Conservation (phyloP, 2,888 invertebrate species). For the Rotaria macrura region DNA sequence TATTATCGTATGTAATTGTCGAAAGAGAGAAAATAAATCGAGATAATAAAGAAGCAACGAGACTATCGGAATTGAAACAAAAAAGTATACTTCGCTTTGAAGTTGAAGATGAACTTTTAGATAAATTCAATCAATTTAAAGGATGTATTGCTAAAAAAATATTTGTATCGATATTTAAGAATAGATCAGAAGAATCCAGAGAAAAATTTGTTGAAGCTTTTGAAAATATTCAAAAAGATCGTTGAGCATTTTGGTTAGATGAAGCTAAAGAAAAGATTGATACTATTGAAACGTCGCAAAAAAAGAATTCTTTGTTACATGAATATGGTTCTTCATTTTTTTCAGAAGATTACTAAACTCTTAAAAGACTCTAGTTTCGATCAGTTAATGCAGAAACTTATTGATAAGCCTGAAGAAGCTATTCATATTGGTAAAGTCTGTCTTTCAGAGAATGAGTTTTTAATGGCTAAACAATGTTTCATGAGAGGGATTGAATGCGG, state of each 20-base stretch:
- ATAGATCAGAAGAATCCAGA: neutral
- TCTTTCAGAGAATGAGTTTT: neutral
- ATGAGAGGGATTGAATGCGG: neutral
- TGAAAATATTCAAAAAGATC: neutral
- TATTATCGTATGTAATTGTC: neutral
- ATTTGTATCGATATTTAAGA: neutral
- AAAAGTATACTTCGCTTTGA: neutral
- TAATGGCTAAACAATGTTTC: neutral
- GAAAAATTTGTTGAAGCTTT: neutral
- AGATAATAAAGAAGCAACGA: constrained; percentile 9
- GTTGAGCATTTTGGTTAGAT: constrained; percentile 9
- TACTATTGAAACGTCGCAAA: neutral
- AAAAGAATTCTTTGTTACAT: neutral
- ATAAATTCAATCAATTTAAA: neutral
- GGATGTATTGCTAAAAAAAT: neutral
- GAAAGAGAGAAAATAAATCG: neutral
- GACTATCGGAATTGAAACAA: neutral
- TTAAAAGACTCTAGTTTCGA: neutral
- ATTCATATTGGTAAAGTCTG: neutral
- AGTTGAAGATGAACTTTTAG: constrained; percentile 12
- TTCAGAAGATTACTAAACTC: neutral
- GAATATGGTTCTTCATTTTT: neutral
- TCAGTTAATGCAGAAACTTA: neutral
- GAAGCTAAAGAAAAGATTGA: neutral
- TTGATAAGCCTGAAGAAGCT: neutral